Conservation (phyloP, 1,140 invertebrate species). For the Pararge aegeria region DNA sequence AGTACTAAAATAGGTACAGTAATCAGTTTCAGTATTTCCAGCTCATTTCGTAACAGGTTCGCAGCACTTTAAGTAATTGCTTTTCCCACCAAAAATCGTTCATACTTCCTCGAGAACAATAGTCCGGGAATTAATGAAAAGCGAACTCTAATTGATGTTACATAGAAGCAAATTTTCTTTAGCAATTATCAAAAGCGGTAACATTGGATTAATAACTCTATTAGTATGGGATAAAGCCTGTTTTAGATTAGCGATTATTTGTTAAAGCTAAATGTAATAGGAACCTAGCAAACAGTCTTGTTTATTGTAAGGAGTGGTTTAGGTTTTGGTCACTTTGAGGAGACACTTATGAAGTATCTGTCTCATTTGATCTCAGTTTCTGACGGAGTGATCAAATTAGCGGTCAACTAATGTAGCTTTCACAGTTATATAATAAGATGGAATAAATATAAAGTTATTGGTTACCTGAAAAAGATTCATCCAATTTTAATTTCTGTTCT, state of each 20-base stretch:
- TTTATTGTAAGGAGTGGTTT: constrained; percentile 3
- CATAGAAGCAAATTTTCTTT: not conserved
- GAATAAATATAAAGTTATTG: too few relatives aligned
- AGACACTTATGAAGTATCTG: not conserved
- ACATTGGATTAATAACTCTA: not conserved
- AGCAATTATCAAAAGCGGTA: not conserved
- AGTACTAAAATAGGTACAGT: not conserved
- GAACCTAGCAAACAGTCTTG: constrained; percentile 10
- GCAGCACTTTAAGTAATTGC: constrained; percentile 10
- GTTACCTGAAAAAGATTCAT: too few relatives aligned
- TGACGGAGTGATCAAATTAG: too few relatives aligned
- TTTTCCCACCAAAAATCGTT: constrained; percentile 8
- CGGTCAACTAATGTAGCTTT: too few relatives aligned
- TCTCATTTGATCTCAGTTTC: not conserved
- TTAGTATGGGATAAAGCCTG: not conserved
- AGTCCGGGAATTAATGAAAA: not conserved
- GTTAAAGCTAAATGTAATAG: not conserved
- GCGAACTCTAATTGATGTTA: not conserved
- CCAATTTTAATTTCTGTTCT: too few relatives aligned
- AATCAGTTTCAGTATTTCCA: constrained; percentile 3
- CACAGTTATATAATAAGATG: too few relatives aligned
- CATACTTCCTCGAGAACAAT: not conserved
- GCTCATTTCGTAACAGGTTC: constrained; percentile 10
- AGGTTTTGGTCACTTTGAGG: constrained; percentile 8
- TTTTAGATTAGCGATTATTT: not conserved